Evolutionary conservation across 2,113 vertebrate species (phyloP).

Genomic region (Trochalopteron elliotii): DNA sequence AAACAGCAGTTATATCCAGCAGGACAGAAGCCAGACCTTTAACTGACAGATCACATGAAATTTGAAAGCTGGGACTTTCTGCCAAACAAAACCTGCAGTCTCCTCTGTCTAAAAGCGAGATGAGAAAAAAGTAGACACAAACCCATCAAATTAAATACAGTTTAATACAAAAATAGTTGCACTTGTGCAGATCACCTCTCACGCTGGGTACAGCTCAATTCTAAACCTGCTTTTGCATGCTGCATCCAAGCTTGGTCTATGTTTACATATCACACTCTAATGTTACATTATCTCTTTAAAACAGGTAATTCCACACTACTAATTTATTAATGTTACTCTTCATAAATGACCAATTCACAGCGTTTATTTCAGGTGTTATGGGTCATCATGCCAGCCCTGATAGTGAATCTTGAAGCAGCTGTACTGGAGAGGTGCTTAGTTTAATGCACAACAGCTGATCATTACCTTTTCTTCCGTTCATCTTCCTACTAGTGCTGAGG

Average conservation of each 20-base stretch:
- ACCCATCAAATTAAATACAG: neutral
- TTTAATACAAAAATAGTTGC: neutral
- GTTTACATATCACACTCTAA: neutral
- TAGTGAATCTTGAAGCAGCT: neutral
- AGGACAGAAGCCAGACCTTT: neutral
- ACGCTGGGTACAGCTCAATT: neutral
- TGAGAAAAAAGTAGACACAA: neutral
- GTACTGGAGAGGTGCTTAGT: neutral
- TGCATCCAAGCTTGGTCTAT: neutral
- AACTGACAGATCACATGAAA: neutral
- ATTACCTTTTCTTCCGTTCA: neutral
- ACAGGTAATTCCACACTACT: neutral
- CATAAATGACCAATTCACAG: neutral
- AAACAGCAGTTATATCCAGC: neutral
- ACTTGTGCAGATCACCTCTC: neutral
- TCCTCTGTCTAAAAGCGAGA: neutral
- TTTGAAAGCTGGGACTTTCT: neutral
- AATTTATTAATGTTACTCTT: neutral
- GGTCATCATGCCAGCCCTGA: neutral
- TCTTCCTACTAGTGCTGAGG: neutral
- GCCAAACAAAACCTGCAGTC: neutral
- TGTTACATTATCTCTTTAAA: neutral
- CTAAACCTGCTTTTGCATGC: neutral
- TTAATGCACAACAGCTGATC: neutral
- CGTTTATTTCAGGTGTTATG: neutral